Conservation (phyloP, 2,888 invertebrate species). For the Notodonta ziczac region DNA sequence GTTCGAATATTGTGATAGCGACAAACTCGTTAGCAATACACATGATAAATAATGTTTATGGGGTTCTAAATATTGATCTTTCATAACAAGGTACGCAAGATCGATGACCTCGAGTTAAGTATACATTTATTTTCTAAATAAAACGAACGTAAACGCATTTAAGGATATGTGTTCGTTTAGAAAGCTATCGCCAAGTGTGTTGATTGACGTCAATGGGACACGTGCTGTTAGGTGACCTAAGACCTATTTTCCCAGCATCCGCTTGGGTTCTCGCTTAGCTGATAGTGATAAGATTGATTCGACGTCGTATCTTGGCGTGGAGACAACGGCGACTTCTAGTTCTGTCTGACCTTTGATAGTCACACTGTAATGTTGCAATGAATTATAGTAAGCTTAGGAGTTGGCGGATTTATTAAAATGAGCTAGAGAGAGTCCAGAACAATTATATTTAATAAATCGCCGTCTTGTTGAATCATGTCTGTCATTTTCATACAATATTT, state of each 20-base stretch:
- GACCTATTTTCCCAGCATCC: slow-evolving; percentile 60
- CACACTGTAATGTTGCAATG: slow-evolving; percentile 21
- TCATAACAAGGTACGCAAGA: slow-evolving; percentile 34
- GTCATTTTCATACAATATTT: not conserved
- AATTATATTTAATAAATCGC: slow-evolving; percentile 19
- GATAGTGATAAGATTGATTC: slow-evolving; percentile 54
- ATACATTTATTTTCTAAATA: not conserved
- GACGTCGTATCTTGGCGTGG: slow-evolving; percentile 38
- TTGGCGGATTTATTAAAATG: slow-evolving; percentile 25
- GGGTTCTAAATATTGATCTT: slow-evolving; percentile 44
- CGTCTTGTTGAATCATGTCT: not conserved
- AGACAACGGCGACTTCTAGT: slow-evolving; percentile 35
- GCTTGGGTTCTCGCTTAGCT: slow-evolving; percentile 41
- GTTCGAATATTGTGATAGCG: slow-evolving; percentile 44
- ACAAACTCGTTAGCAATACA: slow-evolving; percentile 52
- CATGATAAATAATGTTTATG: slow-evolving; percentile 50
- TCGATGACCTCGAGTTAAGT: slow-evolving; percentile 16
- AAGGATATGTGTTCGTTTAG: slow-evolving; percentile 43
- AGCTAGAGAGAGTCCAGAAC: slow-evolving; percentile 14
- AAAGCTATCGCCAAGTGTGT: slow-evolving; percentile 55
- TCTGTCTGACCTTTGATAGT: slow-evolving; percentile 43
- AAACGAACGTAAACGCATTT: slow-evolving; percentile 11
- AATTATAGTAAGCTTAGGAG: slow-evolving; percentile 24
- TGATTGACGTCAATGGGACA: slow-evolving; percentile 67
- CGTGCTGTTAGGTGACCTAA: slow-evolving; percentile 64